These are phyloP conservation scores for Dromaius novaehollandiae DNA, from an alignment of 2,113 vertebrate species.

Conservation along the genomic window DNA sequence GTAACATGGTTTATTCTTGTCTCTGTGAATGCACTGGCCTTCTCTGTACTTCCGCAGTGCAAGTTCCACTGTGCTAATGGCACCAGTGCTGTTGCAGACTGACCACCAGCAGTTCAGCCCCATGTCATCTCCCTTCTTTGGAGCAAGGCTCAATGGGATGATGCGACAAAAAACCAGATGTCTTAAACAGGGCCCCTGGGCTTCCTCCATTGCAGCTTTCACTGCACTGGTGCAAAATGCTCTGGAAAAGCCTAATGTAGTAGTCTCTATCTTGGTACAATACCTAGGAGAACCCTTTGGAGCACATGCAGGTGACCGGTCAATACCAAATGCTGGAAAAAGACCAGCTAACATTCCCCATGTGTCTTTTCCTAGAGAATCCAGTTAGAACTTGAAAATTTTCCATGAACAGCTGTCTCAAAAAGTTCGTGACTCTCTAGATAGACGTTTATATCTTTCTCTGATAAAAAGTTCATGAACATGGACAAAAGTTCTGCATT, in stretches of 20 bases:
- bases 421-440: background rate
- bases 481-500: background rate
- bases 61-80: background rate
- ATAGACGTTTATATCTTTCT: background rate
- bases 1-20: background rate
- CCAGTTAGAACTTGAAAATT: background rate
- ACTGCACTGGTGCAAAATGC: background rate
- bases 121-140: background rate
- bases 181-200: too few species aligned
- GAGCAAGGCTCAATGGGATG: background rate
- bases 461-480: background rate
- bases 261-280: background rate
- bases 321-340: background rate
- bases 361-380: background rate
- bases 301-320: background rate
- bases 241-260: background rate
- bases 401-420: background rate
- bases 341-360: background rate
- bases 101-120: background rate
- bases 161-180: background rate
- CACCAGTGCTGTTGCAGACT: background rate
- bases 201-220: background rate
- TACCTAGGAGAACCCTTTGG: background rate
- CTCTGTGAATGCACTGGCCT: slow-evolving; percentile 6
- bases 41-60: background rate